phyloP scores from a whole-genome alignment of 2,888 invertebrate genomes.

The Acronicta leporina region DNA sequence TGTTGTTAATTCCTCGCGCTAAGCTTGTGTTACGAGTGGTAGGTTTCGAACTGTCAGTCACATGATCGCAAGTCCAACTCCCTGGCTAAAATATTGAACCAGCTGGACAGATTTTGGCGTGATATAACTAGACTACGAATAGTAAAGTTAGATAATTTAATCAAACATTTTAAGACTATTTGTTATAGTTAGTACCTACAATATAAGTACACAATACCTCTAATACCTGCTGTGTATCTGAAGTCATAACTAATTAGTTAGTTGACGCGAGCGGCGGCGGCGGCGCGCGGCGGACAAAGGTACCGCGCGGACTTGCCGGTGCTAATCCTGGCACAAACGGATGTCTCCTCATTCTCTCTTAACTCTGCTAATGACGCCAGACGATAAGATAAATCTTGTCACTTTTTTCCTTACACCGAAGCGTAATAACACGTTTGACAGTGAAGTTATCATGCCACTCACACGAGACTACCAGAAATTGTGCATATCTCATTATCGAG shows the following conservation, averaged over 20 bases:
- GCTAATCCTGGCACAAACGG: slow-evolving; percentile 33
- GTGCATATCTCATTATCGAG: no score
- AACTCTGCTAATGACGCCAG: slow-evolving; percentile 53
- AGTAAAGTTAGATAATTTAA: no score
- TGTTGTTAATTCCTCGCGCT: no score
- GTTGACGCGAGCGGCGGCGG: slow-evolving; percentile 10
- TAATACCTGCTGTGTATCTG: slow-evolving; percentile 25
- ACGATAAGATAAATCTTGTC: slow-evolving; percentile 44
- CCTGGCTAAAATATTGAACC: no score
- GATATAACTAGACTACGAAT: no score
- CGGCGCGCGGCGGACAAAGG: slow-evolving; percentile 32
- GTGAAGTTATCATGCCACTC: background rate
- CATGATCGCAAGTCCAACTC: no score
- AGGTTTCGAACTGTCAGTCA: no score
- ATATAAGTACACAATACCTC: background rate
- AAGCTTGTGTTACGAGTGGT: no score
- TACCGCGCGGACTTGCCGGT: slow-evolving; percentile 19
- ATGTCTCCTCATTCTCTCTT: slow-evolving; percentile 48
- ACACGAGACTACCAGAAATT: no score
- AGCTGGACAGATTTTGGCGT: no score
- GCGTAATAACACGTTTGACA: background rate
- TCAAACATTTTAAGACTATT: no score
- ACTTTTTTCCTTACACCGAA: slow-evolving; percentile 22
- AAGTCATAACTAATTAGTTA: slow-evolving; percentile 16
- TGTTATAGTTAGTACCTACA: background rate